Evolutionary conservation across 2,797 vertebrate species (phyloP).

Genomic region (Pseudochirops corinnae): DNA sequence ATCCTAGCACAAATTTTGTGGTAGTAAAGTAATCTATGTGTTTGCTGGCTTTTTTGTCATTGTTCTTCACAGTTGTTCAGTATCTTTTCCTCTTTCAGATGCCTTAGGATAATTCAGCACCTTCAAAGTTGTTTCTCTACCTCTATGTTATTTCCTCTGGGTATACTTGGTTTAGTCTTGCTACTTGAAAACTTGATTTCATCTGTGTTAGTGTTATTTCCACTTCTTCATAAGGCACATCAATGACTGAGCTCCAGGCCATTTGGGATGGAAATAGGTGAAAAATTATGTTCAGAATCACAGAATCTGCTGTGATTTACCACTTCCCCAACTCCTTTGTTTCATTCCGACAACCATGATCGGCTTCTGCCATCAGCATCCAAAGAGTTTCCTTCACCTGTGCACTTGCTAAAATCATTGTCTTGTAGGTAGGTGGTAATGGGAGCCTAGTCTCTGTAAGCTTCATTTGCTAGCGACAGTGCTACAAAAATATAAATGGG

Average conservation of each 20-base stretch:
- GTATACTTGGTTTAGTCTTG: not conserved
- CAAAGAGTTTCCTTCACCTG: constrained; percentile 10
- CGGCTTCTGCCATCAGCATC: constrained; percentile 50
- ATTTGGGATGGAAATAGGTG: not conserved
- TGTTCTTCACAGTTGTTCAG: not conserved
- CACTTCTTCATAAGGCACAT: not conserved
- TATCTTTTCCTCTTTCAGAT: not conserved
- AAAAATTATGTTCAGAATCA: not conserved
- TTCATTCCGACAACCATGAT: not conserved
- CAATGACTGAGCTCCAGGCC: not conserved
- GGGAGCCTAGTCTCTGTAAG: not conserved
- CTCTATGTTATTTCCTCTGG: not conserved
- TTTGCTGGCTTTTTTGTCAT: not conserved
- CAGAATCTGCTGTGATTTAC: not conserved
- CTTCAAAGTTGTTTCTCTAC: not conserved
- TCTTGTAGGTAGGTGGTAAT: constrained; percentile 33
- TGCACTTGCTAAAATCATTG: constrained; percentile 4
- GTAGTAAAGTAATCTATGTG: not conserved
- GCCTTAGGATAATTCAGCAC: not conserved
- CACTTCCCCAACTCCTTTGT: rapidly evolving
- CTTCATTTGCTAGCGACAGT: not conserved
- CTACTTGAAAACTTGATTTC: not conserved
- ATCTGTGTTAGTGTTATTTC: not conserved
- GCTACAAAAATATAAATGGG: constrained; percentile 26
- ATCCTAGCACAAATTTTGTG: not conserved